Evolutionary conservation across 2,888 invertebrate genomes (phyloP).

Genomic region (Rhorus exstirpatorius): DNA sequence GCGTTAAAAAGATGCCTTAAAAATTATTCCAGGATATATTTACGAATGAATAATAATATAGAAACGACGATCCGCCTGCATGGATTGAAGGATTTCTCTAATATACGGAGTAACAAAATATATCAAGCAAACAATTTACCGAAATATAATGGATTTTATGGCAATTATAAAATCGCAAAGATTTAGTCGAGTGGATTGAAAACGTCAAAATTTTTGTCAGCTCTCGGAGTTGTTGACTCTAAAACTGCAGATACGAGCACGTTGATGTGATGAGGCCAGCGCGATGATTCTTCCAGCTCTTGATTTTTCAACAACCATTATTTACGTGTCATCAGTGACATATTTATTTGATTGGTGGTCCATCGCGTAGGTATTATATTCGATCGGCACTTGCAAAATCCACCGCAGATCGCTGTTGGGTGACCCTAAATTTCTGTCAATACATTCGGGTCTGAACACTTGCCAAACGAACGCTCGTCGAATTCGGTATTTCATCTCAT

Average conservation of each 20-base stretch:
- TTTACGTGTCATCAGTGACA: conserved; percentile 69
- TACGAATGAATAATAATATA: too few relatives aligned
- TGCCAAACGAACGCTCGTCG: conserved; percentile 20
- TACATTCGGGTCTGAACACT: conserved; percentile 31
- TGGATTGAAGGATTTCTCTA: too few relatives aligned
- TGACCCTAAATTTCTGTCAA: conserved; percentile 35
- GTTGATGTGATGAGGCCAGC: background rate
- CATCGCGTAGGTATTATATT: conserved; percentile 3
- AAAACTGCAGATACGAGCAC: too few relatives aligned
- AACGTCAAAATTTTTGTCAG: background rate
- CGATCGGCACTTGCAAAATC: conserved; percentile 16
- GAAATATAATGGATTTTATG: too few relatives aligned
- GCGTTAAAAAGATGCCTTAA: too few relatives aligned
- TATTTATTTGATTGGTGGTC: conserved; percentile 66
- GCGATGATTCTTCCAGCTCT: conserved; percentile 20
- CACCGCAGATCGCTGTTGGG: conserved; percentile 32
- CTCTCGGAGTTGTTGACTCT: background rate
- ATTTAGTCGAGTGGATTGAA: too few relatives aligned
- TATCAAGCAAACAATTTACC: too few relatives aligned
- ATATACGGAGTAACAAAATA: too few relatives aligned
- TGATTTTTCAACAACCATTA: conserved; percentile 38
- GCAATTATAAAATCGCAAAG: too few relatives aligned
- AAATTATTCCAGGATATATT: too few relatives aligned
- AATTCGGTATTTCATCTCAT: too few relatives aligned
- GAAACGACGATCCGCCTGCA: too few relatives aligned